phyloP scores from a whole-genome alignment of 2,113 vertebrate species.

The Triplophysa dalaica region DNA sequence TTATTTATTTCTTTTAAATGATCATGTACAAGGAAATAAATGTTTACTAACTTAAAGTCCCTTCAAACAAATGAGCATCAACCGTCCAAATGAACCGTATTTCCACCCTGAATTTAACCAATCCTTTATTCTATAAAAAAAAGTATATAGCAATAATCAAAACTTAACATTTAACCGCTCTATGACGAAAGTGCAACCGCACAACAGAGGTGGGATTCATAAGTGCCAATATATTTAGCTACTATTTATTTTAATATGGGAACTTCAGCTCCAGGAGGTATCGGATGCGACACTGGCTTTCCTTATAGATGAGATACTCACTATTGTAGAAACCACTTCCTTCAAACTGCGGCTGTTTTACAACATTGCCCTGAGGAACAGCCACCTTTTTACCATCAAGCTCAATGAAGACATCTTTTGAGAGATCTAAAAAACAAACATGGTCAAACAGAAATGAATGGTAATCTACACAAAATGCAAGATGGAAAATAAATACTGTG shows the following conservation, averaged over 20 bases:
- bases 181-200: background rate
- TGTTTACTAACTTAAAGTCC: too few species aligned
- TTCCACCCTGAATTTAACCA: background rate
- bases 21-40: too few species aligned
- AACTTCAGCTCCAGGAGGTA: slow-evolving; percentile 84
- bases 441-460: too few species aligned
- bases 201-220: background rate
- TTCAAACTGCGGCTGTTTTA: slow-evolving; percentile 66
- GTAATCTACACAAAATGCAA: too few species aligned
- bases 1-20: too few species aligned
- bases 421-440: slow-evolving; percentile 73
- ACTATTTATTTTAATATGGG: slow-evolving; percentile 37
- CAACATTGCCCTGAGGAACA: slow-evolving; percentile 81
- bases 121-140: background rate
- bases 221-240: background rate
- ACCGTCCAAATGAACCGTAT: too few species aligned
- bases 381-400: slow-evolving; percentile 80
- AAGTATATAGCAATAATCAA: too few species aligned
- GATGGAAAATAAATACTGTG: too few species aligned
- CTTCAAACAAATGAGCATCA: too few species aligned
- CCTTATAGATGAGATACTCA: slow-evolving; percentile 89
- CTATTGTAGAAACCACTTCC: slow-evolving; percentile 80
- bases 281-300: slow-evolving; percentile 85
- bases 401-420: slow-evolving; percentile 72
- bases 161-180: background rate